Evolutionary conservation across 2,888 invertebrate species (phyloP), one percentile per base, ranked within the genome.

Genomic region (Hirtodrosophila confusa): DNA sequence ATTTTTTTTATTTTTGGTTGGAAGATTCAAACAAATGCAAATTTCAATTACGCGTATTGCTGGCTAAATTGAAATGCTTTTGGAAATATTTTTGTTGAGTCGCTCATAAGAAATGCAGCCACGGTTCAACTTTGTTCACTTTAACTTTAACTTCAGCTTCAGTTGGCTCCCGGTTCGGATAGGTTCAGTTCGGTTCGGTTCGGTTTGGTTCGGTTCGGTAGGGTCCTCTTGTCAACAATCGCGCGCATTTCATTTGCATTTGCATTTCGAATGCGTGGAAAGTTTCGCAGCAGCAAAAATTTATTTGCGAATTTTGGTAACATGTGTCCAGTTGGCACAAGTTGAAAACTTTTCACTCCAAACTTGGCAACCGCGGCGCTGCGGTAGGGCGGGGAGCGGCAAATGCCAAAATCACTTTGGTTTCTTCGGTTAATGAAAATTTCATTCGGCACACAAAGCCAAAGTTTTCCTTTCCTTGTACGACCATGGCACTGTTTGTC

Each of bases 251-350:
- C 85, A 82, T 86, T 82, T 82, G 87, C 82, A 82, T 82, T 84
- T 67, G 87, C 82, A 82, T 82, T 84, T 67, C 62, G 68, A 82
- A 84, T 80, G 85, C 77, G 82, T 71, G 63, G 57, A 75, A 75
- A 82, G 53, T 82, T 82, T 60, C 58, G 56, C 54, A 63, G 64
- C 62, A 61, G 64, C 68, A 63, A 68, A 86, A 82, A 82, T 84
- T 78, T 86, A 86, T 82, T 82, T 82, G 85, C 87, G 78, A 82
- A 82, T 86, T 80, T 80, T 69, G 87, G 87, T 80, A 84, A 86
- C 82, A 82, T 82, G 82, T 82, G 82, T 82, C 82, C 87, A 84
- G 78, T 78, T 64, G 83, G 71, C 55, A 48, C 62, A 78, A 86
- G 85, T 86, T 74, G 78, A 80, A 86, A 82, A 82, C 69, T 84